Conservation (phyloP, 2,113 vertebrate species). For the Ptyas mucosa region DNA sequence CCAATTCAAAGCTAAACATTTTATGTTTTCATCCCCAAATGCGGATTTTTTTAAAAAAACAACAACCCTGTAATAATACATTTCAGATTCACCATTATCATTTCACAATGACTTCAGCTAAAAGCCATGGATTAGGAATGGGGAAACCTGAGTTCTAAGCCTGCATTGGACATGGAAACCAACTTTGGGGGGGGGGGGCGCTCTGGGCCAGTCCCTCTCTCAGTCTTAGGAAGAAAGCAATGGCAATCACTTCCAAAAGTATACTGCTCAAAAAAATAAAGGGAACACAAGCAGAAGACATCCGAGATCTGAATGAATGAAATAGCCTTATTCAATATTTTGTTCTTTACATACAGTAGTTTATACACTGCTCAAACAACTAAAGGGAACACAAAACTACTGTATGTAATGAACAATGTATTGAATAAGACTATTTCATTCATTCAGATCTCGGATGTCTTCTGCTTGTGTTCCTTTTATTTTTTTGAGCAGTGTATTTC, state of each 20-base stretch:
- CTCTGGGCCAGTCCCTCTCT: not conserved
- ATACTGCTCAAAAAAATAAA: too few species aligned
- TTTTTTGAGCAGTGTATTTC: too few species aligned
- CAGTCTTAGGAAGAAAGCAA: not conserved
- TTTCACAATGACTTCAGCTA: not conserved
- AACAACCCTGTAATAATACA: not conserved
- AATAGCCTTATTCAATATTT: too few species aligned
- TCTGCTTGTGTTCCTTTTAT: too few species aligned
- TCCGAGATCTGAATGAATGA: too few species aligned
- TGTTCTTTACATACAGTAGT: too few species aligned
- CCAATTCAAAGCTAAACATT: not conserved
- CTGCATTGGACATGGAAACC: not conserved
- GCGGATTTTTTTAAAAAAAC: not conserved
- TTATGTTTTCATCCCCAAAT: not conserved
- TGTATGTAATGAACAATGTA: too few species aligned
- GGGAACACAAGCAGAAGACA: too few species aligned
- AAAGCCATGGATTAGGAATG: not conserved
- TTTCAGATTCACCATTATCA: not conserved
- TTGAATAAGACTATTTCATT: too few species aligned
- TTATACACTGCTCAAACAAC: too few species aligned
- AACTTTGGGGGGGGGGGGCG: not conserved
- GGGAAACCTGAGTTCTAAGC: not conserved
- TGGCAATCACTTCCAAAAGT: not conserved
- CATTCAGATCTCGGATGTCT: too few species aligned
- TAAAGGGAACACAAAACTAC: too few species aligned